A percentile compares a stretch with the other conserved stretches of the same genome.
Conservation (phyloP, 2,113 vertebrate genomes). For the Danio rerio region GRCz12tu NC_133198.1:27394501-27395000, state of each 20-base stretch:
- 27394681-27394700: conserved; percentile 97
- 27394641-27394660: conserved; percentile 97
- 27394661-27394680: conserved; percentile 95
- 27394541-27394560: conserved; percentile 97
- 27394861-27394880: not conserved
- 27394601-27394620: conserved; percentile 93
- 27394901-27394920: conserved; percentile 98
- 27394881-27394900: conserved; percentile 66
- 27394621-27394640: conserved; percentile 98
- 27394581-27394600: conserved; percentile 99
- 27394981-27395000: conserved; percentile 92
- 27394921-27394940: conserved; percentile 99
- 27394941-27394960: conserved; percentile 98
- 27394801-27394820: not conserved
- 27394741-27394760: conserved; percentile 78
- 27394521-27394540: conserved; percentile 55
- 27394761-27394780: not conserved
- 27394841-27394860: not conserved
- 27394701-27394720: conserved; percentile 99
- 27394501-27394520: not conserved
- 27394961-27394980: conserved; percentile 89
- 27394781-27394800: not conserved
- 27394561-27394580: conserved; percentile 99
- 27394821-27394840: not conserved
- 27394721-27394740: conserved; percentile 98